Conservation (phyloP, 2,888 invertebrate genomes). For the Drosophila tanythrix region DNA sequence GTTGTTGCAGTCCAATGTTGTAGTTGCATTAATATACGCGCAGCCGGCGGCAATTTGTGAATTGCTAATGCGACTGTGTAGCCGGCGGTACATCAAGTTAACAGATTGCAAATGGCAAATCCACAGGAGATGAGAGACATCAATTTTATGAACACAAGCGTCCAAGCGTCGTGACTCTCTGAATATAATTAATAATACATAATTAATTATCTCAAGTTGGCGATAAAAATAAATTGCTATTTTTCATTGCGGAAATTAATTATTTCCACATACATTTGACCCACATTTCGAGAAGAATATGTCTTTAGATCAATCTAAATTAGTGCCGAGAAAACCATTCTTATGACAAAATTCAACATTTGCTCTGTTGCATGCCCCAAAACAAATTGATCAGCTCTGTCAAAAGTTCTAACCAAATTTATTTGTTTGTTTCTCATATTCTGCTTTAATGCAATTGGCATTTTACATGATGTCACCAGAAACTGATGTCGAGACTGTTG, state of each 20-base stretch:
- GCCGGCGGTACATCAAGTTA: conserved; percentile 10
- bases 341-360: not conserved
- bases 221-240: conserved; percentile 28
- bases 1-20: conserved; percentile 15
- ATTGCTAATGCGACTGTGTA: conserved; percentile 21
- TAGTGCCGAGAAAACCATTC: not conserved
- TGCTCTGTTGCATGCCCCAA: too few species aligned
- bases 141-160: conserved; percentile 19
- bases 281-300: not conserved
- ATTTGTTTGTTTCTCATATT: not conserved
- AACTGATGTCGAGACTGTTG: conserved; percentile 29
- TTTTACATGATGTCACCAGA: conserved; percentile 18
- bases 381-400: not conserved
- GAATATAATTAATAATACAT: conserved; percentile 42
- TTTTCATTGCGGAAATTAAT: conserved; percentile 2
- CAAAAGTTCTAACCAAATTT: not conserved
- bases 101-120: conserved; percentile 10
- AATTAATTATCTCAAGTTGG: conserved; percentile 28
- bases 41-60: conserved; percentile 36
- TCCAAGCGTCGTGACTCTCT: conserved; percentile 30
- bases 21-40: conserved; percentile 64
- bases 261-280: not conserved
- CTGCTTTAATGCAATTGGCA: conserved; percentile 18
- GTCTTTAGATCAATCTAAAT: not conserved
- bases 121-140: conserved; percentile 23